Evolutionary conservation across 37 sponge, comb jelly and placozoan genomes (phyloP).

Genomic region (Petrosia ficiformis): DNA sequence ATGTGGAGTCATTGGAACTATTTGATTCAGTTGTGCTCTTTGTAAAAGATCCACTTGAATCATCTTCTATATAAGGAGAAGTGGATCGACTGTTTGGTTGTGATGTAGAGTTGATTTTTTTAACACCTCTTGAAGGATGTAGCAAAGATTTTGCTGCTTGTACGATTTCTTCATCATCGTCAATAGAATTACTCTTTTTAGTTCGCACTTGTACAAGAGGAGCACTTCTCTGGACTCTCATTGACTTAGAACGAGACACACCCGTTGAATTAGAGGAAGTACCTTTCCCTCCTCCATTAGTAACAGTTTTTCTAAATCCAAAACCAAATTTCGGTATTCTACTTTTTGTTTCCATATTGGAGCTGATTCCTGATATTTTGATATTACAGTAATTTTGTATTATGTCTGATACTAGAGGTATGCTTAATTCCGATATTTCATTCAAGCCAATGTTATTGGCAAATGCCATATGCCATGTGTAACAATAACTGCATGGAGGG

Average conservation of each 20-base stretch:
- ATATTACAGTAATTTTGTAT: no score
- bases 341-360: not conserved
- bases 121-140: not conserved
- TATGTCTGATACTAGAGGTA: no score
- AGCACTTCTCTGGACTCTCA: not conserved
- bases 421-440: no score
- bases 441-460: no score
- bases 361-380: not conserved
- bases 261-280: not conserved
- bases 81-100: slow-evolving; percentile 9
- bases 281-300: not conserved
- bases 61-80: no score
- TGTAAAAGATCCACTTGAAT: no score
- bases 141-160: not conserved
- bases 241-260: slow-evolving; percentile 13
- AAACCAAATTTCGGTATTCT: slow-evolving; percentile 24
- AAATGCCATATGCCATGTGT: no score
- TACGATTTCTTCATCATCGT: not conserved
- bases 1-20: no score
- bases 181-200: not conserved
- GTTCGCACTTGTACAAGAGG: not conserved
- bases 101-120: not conserved
- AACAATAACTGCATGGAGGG: no score
- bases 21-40: no score
- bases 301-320: slow-evolving; percentile 1